Conservation (phyloP, 2,888 invertebrate genomes). For the Branchipolynoe longqiensis region DNA sequence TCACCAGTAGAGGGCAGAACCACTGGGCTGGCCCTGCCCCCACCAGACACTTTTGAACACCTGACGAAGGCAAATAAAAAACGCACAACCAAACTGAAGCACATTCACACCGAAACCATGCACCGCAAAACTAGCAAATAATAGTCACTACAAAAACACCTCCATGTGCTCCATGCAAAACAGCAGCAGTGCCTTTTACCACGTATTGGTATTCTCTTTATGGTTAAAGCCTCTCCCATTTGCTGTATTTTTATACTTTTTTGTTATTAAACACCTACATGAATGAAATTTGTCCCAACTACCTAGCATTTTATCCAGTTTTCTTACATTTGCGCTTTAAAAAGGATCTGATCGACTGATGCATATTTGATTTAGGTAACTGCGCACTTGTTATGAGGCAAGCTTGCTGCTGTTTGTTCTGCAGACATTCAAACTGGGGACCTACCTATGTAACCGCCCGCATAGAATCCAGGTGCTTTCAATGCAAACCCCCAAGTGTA, state of each 20-base stretch:
- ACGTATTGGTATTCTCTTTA: no score
- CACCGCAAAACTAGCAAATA: conserved; percentile 14
- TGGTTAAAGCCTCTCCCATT: no score
- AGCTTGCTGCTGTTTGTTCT: conserved; percentile 31
- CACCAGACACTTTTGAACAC: not conserved
- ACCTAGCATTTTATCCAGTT: not conserved
- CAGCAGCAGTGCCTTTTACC: conserved; percentile 40
- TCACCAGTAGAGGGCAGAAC: not conserved
- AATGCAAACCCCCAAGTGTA: conserved; percentile 47
- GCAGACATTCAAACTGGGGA: not conserved
- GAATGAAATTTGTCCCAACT: not conserved
- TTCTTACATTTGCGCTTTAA: no score
- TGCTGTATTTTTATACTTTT: not conserved
- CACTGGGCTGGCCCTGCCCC: not conserved
- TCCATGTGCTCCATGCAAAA: conserved; percentile 54
- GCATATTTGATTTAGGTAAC: no score
- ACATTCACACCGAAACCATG: conserved; percentile 51
- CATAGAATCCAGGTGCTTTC: conserved; percentile 55
- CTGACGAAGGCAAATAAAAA: no score
- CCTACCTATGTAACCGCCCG: conserved; percentile 52
- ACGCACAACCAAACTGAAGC: conserved; percentile 9
- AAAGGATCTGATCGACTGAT: no score
- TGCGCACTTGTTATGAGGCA: conserved; percentile 5
- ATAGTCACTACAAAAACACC: conserved; percentile 29
- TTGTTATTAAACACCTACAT: not conserved